Evolutionary conservation across 2,797 vertebrate genomes (phyloP).

Genomic region (Podarcis siculus): DNA sequence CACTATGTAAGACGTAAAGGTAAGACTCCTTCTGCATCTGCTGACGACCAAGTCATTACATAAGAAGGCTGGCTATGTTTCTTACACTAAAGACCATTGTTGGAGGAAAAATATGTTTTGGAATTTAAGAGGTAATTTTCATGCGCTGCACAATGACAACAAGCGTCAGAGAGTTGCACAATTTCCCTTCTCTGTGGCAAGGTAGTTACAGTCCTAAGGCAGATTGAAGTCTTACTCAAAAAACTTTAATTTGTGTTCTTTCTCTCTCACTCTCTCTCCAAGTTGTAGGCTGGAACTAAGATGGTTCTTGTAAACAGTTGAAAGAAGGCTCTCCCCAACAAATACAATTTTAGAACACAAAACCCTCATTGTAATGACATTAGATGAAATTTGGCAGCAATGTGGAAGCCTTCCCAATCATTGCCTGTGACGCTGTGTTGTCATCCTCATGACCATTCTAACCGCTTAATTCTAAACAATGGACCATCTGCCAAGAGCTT

Average conservation of each 20-base stretch:
- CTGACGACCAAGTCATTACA: constrained; percentile 67
- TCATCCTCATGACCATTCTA: neutral
- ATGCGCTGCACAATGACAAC: constrained; percentile 58
- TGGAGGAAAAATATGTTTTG: constrained; percentile 67
- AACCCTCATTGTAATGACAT: neutral
- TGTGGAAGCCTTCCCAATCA: neutral
- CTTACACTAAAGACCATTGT: constrained; percentile 64
- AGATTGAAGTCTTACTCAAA: constrained; percentile 49
- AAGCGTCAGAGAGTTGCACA: constrained; percentile 63
- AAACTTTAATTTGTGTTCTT: constrained; percentile 53
- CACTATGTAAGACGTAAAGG: constrained; percentile 68
- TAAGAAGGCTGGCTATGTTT: constrained; percentile 62
- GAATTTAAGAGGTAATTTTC: constrained; percentile 71
- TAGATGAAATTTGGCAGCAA: neutral
- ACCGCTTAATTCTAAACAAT: neutral
- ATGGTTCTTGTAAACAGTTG: constrained; percentile 62
- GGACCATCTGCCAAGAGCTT: neutral
- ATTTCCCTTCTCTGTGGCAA: constrained; percentile 68
- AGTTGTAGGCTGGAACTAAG: constrained; percentile 22
- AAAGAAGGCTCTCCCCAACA: constrained; percentile 31
- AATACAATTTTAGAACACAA: neutral
- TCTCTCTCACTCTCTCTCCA: constrained; percentile 20
- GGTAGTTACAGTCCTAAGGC: neutral
- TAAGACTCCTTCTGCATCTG: constrained; percentile 70
- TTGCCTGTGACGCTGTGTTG: neutral